Evolutionary conservation across 2,113 vertebrate genomes (phyloP).

Genomic region (Castor canadensis): DNA sequence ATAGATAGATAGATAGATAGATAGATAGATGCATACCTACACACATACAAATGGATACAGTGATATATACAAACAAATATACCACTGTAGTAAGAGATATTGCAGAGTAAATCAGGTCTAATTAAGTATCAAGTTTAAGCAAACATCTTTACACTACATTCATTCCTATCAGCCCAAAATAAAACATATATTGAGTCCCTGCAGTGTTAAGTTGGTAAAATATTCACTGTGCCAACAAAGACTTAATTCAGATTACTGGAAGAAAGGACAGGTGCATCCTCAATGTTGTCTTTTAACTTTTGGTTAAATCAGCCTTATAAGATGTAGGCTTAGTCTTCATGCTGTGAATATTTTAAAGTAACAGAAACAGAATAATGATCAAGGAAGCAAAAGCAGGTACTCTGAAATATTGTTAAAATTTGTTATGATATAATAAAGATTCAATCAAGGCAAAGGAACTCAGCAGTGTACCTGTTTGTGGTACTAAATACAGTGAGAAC

Average conservation of each 20-base stretch:
- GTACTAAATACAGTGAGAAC: neutral
- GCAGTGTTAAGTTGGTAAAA: slow-evolving; percentile 14
- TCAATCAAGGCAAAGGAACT: neutral
- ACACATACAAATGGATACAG: too few relatives aligned
- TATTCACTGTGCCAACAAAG: slow-evolving; percentile 7
- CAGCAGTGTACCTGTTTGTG: neutral
- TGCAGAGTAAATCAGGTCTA: neutral
- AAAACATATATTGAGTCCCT: neutral
- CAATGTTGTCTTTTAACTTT: neutral
- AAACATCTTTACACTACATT: neutral
- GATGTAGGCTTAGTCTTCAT: neutral
- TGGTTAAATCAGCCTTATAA: neutral
- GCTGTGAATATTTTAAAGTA: neutral
- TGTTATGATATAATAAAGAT: neutral
- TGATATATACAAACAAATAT: too few relatives aligned
- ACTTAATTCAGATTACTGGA: slow-evolving; percentile 26
- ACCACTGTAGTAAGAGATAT: too few relatives aligned
- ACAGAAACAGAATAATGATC: neutral
- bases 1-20: too few relatives aligned
- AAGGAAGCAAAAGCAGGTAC: neutral
- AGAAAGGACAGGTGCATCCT: neutral
- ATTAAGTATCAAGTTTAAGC: neutral
- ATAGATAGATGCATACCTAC: too few relatives aligned
- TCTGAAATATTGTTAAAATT: neutral
- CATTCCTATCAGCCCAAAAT: neutral